Evolutionary conservation across 2,888 invertebrate genomes (phyloP).

Genomic region (Agrochola lota): DNA sequence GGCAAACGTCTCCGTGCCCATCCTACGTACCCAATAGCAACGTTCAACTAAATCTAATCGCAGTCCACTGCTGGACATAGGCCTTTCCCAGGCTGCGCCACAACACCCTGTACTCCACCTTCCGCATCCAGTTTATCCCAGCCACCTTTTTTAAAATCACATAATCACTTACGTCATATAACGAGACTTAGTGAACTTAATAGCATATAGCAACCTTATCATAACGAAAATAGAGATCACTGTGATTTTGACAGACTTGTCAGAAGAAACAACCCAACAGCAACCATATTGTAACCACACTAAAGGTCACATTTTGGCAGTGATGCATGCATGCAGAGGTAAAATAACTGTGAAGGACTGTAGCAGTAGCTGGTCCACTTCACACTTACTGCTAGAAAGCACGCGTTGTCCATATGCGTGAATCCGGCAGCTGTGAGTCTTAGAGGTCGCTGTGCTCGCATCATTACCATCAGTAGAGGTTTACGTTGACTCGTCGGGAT

Average conservation of each 20-base stretch:
- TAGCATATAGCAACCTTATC: neutral
- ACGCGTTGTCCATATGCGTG: constrained; percentile 85
- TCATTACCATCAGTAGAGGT: constrained; percentile 80
- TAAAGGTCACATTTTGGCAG: neutral
- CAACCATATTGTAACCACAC: neutral
- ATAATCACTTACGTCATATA: no score
- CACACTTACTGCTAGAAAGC: constrained; percentile 58
- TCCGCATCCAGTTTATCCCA: no score
- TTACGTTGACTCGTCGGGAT: constrained; percentile 78
- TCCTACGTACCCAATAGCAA: neutral
- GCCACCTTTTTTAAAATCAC: no score
- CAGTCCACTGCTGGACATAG: no score
- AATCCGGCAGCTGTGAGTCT: constrained; percentile 87
- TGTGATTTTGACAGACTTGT: no score
- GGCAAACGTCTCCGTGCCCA: neutral
- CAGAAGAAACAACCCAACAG: no score
- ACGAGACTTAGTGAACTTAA: no score
- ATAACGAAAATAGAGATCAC: neutral
- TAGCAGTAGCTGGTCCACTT: neutral
- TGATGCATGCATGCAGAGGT: no score
- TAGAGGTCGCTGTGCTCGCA: constrained; percentile 85
- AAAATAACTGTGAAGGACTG: no score
- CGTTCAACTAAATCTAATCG: no score
- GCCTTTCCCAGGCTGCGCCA: no score
- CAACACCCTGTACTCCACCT: no score